Conservation (phyloP, 1,140 invertebrate species). For the Drosophila ogumai region DNA sequence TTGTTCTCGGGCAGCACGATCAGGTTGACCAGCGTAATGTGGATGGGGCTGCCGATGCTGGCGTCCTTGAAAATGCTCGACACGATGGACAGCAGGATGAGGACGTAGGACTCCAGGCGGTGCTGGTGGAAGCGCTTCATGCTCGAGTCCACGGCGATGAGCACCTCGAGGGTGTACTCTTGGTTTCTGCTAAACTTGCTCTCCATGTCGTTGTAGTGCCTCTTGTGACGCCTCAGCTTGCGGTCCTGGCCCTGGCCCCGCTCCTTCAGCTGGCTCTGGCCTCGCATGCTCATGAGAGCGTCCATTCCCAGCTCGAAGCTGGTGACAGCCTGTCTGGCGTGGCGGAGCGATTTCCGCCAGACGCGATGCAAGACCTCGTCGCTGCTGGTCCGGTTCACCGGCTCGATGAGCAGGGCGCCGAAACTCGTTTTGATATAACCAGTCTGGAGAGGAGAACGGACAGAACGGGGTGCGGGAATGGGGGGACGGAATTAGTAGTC, state of each 20-base stretch:
- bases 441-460: constrained; percentile 85
- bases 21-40: constrained; percentile 90
- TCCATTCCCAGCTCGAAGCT: constrained; percentile 67
- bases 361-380: constrained; percentile 78
- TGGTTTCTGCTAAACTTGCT: constrained; percentile 57
- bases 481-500: constrained; percentile 60
- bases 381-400: constrained; percentile 85
- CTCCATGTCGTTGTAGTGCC: constrained; percentile 62
- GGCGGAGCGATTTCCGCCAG: constrained; percentile 75
- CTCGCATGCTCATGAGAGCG: constrained; percentile 37
- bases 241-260: constrained; percentile 12
- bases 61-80: constrained; percentile 92
- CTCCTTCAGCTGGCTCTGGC: constrained; percentile 23
- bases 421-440: constrained; percentile 88
- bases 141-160: constrained; percentile 92
- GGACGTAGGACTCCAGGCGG: constrained; percentile 87
- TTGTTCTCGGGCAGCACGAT: constrained; percentile 86
- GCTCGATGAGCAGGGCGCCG: constrained; percentile 88
- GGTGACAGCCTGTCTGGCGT: constrained; percentile 81
- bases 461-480: constrained; percentile 7
- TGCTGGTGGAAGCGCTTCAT: constrained; percentile 91
- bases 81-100: constrained; percentile 93
- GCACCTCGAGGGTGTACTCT: constrained; percentile 91
- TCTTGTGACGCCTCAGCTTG: constrained; percentile 77
- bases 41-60: constrained; percentile 92